phyloP scores from a whole-genome alignment of 1,140 invertebrate genomes.

The Orchestia grillus region DNA sequence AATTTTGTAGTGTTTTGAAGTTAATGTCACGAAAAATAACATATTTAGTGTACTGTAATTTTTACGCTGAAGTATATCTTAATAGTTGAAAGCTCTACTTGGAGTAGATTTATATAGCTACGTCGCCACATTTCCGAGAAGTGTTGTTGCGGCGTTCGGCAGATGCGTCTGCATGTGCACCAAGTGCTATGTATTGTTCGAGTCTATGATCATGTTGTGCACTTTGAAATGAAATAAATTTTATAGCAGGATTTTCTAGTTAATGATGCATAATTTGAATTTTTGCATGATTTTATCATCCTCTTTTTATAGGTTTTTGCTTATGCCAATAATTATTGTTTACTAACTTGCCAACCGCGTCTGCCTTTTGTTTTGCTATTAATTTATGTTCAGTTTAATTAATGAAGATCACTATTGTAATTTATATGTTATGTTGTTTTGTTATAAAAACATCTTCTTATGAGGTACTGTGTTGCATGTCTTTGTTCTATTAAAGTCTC shows the following conservation, averaged over 20 bases:
- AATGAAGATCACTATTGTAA: no score
- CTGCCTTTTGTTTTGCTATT: neutral
- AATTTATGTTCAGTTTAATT: neutral
- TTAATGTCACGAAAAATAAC: neutral
- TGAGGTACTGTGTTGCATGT: no score
- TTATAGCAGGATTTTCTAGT: neutral
- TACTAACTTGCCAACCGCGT: neutral
- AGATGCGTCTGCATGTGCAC: slow-evolving; percentile 43
- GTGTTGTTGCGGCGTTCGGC: slow-evolving; percentile 28
- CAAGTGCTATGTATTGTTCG: neutral
- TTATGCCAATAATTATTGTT: neutral
- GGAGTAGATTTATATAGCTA: neutral
- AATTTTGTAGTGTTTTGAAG: neutral
- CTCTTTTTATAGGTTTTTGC: no score
- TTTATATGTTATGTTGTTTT: no score
- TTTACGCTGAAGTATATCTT: neutral
- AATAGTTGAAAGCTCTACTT: neutral
- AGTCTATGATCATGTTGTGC: neutral
- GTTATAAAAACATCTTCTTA: no score
- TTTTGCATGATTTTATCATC: no score
- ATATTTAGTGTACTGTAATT: neutral
- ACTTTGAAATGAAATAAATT: neutral
- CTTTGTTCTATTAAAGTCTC: no score
- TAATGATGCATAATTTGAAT: no score
- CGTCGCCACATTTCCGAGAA: neutral